Conservation (phyloP, 2,113 vertebrate species). For the Archilochus colubris region DNA sequence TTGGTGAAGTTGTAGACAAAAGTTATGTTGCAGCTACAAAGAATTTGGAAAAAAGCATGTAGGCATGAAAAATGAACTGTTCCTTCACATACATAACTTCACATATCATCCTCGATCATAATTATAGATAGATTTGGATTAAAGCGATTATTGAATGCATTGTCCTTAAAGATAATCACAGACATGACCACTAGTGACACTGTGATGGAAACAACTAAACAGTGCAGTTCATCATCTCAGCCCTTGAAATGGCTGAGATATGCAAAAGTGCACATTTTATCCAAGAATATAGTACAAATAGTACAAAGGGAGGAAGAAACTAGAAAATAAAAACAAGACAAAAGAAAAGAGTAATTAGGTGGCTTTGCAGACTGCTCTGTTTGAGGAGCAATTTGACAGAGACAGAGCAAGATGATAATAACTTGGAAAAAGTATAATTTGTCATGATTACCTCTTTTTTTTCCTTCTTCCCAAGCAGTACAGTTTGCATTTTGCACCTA, state of each 20-base stretch:
- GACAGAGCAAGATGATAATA: constrained; percentile 81
- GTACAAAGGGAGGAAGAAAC: constrained; percentile 34
- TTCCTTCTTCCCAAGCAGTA: constrained; percentile 47
- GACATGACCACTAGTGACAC: constrained; percentile 66
- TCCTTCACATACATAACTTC: constrained; percentile 60
- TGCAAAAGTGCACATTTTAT: constrained; percentile 71
- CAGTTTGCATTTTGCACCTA: constrained; percentile 66
- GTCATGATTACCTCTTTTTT: constrained; percentile 75
- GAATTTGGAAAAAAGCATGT: constrained; percentile 45
- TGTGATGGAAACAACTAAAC: constrained; percentile 69
- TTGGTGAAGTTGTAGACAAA: constrained; percentile 57
- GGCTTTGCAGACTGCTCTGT: constrained; percentile 73
- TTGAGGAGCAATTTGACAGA: constrained; percentile 81
- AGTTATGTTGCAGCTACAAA: constrained; percentile 33
- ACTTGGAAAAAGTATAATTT: constrained; percentile 81
- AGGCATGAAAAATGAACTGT: constrained; percentile 67
- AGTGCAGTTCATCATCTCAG: constrained; percentile 60
- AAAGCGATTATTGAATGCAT: constrained; percentile 63
- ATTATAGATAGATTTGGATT: constrained; percentile 74
- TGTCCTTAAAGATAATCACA: constrained; percentile 74
- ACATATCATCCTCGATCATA: constrained; percentile 62
- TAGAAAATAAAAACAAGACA: neutral
- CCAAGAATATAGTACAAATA: constrained; percentile 72
- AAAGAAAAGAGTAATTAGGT: constrained; percentile 26
- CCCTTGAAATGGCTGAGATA: constrained; percentile 72